These are phyloP conservation scores for Sebastes minor DNA, from an alignment of 2,797 vertebrate species.

Conservation along the genomic window DNA sequence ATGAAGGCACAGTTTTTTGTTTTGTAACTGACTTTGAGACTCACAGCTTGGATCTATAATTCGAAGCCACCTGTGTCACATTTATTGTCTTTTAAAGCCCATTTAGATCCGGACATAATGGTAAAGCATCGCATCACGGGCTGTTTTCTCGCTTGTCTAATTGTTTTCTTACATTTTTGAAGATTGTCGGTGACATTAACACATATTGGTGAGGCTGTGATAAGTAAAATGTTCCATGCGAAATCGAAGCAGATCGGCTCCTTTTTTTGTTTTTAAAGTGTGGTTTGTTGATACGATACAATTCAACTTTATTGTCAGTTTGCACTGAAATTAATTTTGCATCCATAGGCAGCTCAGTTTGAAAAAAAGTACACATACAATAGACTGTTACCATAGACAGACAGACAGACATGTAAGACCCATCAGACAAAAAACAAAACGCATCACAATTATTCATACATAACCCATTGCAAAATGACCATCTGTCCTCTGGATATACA, in stretches of 20 bases:
- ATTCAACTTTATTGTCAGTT: too few relatives aligned
- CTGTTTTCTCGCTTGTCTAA: not conserved
- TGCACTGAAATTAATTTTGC: too few relatives aligned
- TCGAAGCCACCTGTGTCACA: not conserved
- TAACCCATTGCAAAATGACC: too few relatives aligned
- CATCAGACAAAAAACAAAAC: too few relatives aligned
- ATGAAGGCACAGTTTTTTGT: conserved; percentile 10
- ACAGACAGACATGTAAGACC: too few relatives aligned
- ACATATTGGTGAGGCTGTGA: not conserved
- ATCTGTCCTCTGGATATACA: too few relatives aligned
- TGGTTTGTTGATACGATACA: too few relatives aligned
- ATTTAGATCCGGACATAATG: not conserved
- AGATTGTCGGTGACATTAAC: not conserved
- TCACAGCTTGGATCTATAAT: not conserved
- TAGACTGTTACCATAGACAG: too few relatives aligned
- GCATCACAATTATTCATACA: too few relatives aligned
- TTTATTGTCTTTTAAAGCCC: not conserved
- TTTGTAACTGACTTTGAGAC: conserved; percentile 13
- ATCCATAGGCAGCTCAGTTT: too few relatives aligned
- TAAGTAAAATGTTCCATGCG: not conserved
- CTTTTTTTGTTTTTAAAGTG: not conserved
- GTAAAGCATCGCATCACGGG: not conserved
- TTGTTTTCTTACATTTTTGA: not conserved
- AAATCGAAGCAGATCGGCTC: not conserved
- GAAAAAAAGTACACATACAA: too few relatives aligned